A percentile compares a stretch with the other conserved stretches of the same genome.
These are phyloP conservation scores for Gambusia yucatana DNA, from an alignment of 2,797 vertebrate species.

Conservation along the genomic window DNA sequence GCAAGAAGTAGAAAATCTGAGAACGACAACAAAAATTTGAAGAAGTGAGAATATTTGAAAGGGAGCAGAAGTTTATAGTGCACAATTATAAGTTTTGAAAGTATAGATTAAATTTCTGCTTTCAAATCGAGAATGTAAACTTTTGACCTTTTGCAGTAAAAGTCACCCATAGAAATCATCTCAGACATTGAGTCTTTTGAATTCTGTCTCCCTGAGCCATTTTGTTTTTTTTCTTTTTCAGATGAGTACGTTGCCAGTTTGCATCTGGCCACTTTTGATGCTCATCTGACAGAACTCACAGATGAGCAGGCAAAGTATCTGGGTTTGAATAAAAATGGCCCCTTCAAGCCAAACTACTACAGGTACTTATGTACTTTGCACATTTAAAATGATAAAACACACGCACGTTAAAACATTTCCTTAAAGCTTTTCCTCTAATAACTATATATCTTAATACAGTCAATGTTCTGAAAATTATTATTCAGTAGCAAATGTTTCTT, in stretches of 20 bases:
- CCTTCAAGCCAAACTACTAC: conserved; percentile 98
- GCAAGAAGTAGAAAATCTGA: background rate
- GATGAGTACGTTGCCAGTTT: conserved; percentile 95
- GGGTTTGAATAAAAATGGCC: conserved; percentile 96
- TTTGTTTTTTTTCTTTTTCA: conserved; percentile 60
- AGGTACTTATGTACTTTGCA: conserved; percentile 76
- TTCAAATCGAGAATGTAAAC: background rate
- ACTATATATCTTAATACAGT: background rate
- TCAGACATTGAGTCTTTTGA: background rate
- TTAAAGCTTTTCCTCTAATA: background rate
- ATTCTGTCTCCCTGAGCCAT: conserved; percentile 1
- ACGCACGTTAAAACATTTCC: background rate
- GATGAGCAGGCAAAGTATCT: conserved; percentile 96
- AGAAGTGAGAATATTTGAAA: background rate
- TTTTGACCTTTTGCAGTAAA: background rate
- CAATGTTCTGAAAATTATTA: background rate
- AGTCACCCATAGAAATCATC: background rate
- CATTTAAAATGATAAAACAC: background rate
- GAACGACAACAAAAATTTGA: background rate
- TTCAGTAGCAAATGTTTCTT: background rate
- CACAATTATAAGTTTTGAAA: background rate
- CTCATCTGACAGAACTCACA: conserved; percentile 91
- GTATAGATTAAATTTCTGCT: background rate
- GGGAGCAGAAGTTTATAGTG: background rate
- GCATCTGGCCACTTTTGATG: conserved; percentile 92